phyloP scores from a whole-genome alignment of 2,888 invertebrate species.

The Hoplodrina ambigua region DNA sequence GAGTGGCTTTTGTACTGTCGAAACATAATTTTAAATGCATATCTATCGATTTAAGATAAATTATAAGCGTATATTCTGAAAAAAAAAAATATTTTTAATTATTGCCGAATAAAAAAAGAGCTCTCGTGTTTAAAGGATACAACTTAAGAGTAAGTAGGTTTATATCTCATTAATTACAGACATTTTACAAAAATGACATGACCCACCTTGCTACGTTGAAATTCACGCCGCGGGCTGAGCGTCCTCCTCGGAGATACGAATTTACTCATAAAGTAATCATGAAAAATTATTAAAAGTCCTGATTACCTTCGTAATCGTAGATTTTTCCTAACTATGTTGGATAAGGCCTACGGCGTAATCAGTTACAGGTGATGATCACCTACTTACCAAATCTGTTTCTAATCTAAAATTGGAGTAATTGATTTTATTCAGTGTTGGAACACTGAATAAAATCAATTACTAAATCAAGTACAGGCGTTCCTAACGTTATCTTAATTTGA shows the following conservation, averaged over 20 bases:
- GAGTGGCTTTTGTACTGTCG: background rate
- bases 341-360: background rate
- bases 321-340: constrained; percentile 8
- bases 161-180: constrained; percentile 37
- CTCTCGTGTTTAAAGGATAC: background rate
- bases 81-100: too few species aligned
- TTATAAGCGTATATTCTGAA: background rate
- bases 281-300: constrained; percentile 56
- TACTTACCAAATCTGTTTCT: background rate
- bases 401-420: constrained; percentile 7
- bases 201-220: constrained; percentile 15
- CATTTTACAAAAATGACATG: constrained; percentile 22
- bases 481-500: too few species aligned
- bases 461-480: too few species aligned
- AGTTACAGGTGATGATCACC: background rate
- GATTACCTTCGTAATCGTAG: constrained; percentile 49
- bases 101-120: background rate
- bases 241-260: constrained; percentile 36
- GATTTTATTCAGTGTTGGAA: constrained; percentile 1
- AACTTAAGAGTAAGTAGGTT: constrained; percentile 8
- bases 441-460: too few species aligned
- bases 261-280: constrained; percentile 47
- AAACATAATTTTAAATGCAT: background rate
- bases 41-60: too few species aligned
- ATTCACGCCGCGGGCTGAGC: constrained; percentile 13